Evolutionary conservation across 2,797 vertebrate species (phyloP).

Genomic region (Phataginus tetradactyla): DNA sequence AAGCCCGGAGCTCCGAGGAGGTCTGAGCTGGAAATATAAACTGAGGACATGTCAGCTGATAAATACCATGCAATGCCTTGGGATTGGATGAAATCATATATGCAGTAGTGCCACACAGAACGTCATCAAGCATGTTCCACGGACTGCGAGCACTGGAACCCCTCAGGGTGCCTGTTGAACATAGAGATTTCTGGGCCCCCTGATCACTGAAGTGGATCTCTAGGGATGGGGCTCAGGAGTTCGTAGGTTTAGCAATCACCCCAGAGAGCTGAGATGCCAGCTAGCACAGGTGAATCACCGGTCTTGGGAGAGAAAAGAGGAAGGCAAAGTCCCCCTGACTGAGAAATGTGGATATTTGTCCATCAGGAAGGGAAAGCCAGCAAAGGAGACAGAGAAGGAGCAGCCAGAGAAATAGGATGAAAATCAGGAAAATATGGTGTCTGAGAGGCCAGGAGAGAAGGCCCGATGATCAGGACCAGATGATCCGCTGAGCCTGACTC

Average conservation of each 20-base stretch:
- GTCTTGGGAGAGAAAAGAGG: background rate
- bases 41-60: background rate
- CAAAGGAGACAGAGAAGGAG: background rate
- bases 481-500: background rate
- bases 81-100: too few species aligned
- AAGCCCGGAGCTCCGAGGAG: background rate
- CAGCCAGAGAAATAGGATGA: background rate
- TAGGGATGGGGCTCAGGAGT: background rate
- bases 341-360: background rate
- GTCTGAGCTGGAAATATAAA: background rate
- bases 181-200: background rate
- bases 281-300: background rate
- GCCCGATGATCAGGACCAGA: too few species aligned
- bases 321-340: background rate
- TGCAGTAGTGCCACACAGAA: background rate
- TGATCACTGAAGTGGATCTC: fast-evolving
- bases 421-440: background rate
- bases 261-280: background rate
- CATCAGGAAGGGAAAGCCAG: background rate
- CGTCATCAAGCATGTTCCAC: background rate
- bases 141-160: fast-evolving
- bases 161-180: background rate
- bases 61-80: fast-evolving
- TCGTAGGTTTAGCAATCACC: fast-evolving
- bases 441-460: background rate